phyloP scores from a whole-genome alignment of 2,797 vertebrate genomes.

The Enteromius argenteus region DNA sequence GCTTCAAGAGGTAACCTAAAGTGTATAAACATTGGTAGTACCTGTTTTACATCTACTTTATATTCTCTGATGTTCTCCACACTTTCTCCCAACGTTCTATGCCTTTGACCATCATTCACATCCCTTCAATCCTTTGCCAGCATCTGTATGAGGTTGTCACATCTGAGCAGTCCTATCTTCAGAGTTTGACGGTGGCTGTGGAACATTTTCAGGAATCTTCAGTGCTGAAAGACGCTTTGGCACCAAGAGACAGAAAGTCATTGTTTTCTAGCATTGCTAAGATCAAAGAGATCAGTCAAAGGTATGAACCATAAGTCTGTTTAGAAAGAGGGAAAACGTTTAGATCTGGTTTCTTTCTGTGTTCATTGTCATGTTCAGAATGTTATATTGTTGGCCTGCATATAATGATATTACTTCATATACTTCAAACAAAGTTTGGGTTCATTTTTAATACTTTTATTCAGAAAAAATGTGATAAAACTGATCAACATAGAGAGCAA shows the following conservation, averaged over 20 bases:
- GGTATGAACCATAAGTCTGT: conserved; percentile 34
- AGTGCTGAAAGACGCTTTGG: conserved; percentile 40
- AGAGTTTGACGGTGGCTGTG: conserved; percentile 53
- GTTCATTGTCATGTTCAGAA: neutral
- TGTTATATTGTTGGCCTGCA: neutral
- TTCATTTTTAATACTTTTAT: neutral
- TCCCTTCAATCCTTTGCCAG: conserved; percentile 28
- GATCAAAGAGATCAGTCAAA: conserved; percentile 57
- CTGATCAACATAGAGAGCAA: neutral
- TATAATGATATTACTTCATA: neutral
- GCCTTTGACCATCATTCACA: neutral
- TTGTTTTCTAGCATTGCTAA: conserved; percentile 60
- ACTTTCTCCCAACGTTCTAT: neutral
- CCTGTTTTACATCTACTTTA: neutral
- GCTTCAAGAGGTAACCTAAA: conserved; percentile 58
- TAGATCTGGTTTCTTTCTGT: neutral
- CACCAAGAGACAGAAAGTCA: conserved; percentile 42
- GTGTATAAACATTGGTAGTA: neutral
- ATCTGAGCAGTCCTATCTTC: conserved; percentile 55
- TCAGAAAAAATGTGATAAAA: neutral
- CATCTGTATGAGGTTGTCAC: conserved; percentile 60
- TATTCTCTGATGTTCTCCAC: neutral
- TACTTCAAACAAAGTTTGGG: neutral
- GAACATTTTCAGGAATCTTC: conserved; percentile 57
- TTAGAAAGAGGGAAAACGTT: neutral